Evolutionary conservation across 2,888 invertebrate genomes (phyloP).

Genomic region (Argyra leucocephala): DNA sequence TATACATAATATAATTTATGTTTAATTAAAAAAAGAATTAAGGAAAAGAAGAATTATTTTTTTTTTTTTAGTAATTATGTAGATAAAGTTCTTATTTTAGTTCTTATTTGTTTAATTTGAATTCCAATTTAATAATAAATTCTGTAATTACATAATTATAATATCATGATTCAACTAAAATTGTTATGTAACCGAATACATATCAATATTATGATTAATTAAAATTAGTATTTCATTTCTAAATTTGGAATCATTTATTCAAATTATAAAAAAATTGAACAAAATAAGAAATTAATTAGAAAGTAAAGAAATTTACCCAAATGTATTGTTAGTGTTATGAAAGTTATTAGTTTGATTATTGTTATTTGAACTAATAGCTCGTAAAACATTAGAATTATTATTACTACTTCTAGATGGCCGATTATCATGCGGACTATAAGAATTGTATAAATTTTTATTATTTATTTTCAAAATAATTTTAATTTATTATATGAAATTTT

Average conservation of each 20-base stretch:
- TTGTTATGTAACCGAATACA: no score
- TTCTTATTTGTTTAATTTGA: no score
- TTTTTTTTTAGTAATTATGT: no score
- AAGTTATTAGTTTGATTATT: constrained; percentile 43
- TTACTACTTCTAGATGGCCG: constrained; percentile 35
- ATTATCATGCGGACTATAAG: constrained; percentile 38
- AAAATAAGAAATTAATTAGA: neutral
- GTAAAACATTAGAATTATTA: constrained; percentile 40
- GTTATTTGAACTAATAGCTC: constrained; percentile 43
- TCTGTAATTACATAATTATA: no score
- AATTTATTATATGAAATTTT: neutral
- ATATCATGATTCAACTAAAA: no score
- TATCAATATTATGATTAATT: no score
- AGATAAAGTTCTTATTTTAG: no score
- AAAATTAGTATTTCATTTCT: no score
- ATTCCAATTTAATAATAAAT: no score
- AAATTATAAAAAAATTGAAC: constrained; percentile 39
- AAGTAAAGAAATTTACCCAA: constrained; percentile 35
- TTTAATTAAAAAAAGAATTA: no score
- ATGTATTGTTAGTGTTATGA: constrained; percentile 40
- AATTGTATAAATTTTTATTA: neutral
- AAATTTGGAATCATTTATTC: constrained; percentile 9
- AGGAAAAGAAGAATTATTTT: no score
- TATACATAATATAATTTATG: no score
- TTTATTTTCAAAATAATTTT: neutral